A percentile compares a stretch with the other conserved stretches of the same genome.
Evolutionary conservation across 2,888 invertebrate species (phyloP).

Genomic region (Leucania comma): DNA sequence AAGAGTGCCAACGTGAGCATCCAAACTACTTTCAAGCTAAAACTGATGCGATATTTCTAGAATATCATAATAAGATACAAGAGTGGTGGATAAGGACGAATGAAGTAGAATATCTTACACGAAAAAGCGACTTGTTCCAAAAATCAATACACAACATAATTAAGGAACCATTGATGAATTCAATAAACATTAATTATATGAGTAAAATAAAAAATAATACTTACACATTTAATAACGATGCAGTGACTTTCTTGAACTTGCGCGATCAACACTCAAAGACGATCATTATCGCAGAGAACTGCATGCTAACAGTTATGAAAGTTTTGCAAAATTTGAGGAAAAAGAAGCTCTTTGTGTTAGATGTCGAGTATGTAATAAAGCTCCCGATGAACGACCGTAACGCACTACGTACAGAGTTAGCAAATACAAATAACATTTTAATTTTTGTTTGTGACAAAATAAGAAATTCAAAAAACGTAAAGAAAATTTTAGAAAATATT

Average conservation of each 20-base stretch:
- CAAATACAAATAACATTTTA: neutral
- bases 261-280: neutral
- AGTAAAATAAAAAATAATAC: constrained; percentile 3
- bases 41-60: constrained; percentile 43
- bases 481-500: constrained; percentile 13
- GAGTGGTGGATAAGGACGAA: constrained; percentile 52
- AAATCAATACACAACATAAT: constrained; percentile 20
- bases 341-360: constrained; percentile 2
- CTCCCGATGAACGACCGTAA: constrained; percentile 12
- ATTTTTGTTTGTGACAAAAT: constrained; percentile 16
- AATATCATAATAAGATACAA: constrained; percentile 44
- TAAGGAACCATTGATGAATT: constrained; percentile 20
- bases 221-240: constrained; percentile 19
- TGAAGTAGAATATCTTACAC: constrained; percentile 34
- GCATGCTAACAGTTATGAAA: constrained; percentile 16
- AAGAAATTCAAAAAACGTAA: neutral
- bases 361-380: constrained; percentile 21
- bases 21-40: neutral
- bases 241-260: constrained; percentile 7
- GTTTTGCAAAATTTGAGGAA: constrained; percentile 17
- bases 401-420: constrained; percentile 5
- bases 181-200: constrained; percentile 10
- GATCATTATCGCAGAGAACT: constrained; percentile 20
- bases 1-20: constrained; percentile 5
- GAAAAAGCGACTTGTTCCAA: constrained; percentile 15